Conservation (phyloP, 2,797 vertebrate genomes). For the Pachyuromys duprasi region DNA sequence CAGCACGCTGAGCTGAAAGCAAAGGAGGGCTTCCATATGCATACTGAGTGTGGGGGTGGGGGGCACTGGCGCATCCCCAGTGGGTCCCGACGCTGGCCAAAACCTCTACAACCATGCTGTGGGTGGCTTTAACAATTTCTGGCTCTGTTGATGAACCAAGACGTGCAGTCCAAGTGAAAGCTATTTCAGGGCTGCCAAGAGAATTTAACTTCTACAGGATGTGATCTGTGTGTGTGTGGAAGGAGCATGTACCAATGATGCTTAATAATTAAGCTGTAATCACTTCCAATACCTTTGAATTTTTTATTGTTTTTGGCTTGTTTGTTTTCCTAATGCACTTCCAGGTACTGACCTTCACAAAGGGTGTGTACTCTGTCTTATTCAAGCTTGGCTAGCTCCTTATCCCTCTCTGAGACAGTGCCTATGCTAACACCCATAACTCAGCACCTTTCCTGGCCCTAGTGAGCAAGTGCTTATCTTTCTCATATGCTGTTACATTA, state of each 20-base stretch:
- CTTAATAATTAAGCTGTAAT: slow-evolving; percentile 13
- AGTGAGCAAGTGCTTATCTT: background rate
- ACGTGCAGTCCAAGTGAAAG: background rate
- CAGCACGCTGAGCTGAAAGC: slow-evolving; percentile 63
- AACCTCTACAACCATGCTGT: background rate
- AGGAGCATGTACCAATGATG: background rate
- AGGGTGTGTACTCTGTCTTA: background rate
- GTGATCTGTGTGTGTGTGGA: background rate
- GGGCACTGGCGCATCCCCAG: slow-evolving; percentile 64
- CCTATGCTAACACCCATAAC: background rate
- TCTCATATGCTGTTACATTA: background rate
- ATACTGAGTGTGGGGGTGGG: slow-evolving; percentile 73
- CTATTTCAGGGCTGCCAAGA: slow-evolving; percentile 22
- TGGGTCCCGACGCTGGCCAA: slow-evolving; percentile 51
- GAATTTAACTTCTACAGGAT: slow-evolving; percentile 21
- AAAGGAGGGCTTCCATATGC: slow-evolving; percentile 65
- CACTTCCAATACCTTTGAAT: background rate
- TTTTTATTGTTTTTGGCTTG: background rate
- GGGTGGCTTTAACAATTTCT: slow-evolving; percentile 36
- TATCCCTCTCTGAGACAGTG: background rate
- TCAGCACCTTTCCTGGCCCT: background rate
- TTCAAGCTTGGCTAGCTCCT: background rate
- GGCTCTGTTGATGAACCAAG: background rate
- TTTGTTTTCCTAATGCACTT: background rate
- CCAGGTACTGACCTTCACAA: background rate